Evolutionary conservation across 2,888 invertebrate genomes (phyloP), one percentile per base, ranked within the genome.

Genomic region (Dolichopus griseipennis): DNA sequence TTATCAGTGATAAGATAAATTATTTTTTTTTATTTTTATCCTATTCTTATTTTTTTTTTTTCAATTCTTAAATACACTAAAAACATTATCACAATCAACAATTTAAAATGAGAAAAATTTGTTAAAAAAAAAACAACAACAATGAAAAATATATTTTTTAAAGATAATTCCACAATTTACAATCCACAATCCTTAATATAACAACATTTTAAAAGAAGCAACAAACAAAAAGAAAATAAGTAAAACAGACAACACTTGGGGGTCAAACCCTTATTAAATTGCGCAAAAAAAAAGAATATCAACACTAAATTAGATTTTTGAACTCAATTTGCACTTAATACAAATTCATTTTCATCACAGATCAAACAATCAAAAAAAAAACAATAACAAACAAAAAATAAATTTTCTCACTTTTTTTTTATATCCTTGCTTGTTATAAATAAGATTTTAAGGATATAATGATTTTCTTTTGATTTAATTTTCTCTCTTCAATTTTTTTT

Each of bases 311-410:
- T 52, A 52, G 52, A 52, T 52, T 52, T 52, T 52, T 52, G 52
- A 52, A 52, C 52, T 52, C 52, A 52, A 52, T 52, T 52, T 52
- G 52, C 52, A 52, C 52, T 52, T n/a, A 52, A 52, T 52, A 52
- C n/a, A 52, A 52, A 52, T 52, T 52, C 52, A 52, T 52, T 41
- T 52, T 52, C n/a, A 37, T 8, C 37, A 37, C 37, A 37, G 37
- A 37, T 37, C 37, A 37, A 37, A 37, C 8, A 37, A 37, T 37
- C 10, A 37, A 27, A 27, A 37, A 2, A 37, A 37, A 37, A 37
- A 37, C 37, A 37, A 37, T 2, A 37, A 7, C 37, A 37, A 37
- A 37, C 8, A 37, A 37, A 37, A n/a, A 37, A 37, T 10, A 37
- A 37, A 52, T 52, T 52, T 52, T 12, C 15, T 18, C 6, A 12